A percentile compares a stretch with the other conserved stretches of the same genome.
These are phyloP conservation scores for Mystacornis crossleyi DNA, from an alignment of 2,113 vertebrate genomes.

Conservation along the genomic window DNA sequence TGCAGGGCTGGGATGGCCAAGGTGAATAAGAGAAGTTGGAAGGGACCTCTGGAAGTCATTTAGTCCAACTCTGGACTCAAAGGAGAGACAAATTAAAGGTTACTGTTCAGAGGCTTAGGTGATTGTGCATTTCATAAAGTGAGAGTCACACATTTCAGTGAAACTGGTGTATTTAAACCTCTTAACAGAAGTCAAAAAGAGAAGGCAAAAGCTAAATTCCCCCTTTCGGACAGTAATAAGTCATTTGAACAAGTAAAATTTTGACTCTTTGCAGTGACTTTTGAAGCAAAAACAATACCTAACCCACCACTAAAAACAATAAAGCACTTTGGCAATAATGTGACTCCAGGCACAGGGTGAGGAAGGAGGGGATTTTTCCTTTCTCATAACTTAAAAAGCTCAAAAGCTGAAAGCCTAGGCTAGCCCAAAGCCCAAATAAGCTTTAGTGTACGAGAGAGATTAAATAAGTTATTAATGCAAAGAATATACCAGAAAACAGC, in stretches of 20 bases:
- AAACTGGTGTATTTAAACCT: neutral
- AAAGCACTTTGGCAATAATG: neutral
- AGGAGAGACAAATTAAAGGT: neutral
- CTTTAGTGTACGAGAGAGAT: neutral
- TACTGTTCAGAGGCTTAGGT: neutral
- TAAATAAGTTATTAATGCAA: neutral
- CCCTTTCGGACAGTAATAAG: neutral
- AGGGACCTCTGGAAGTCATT: neutral
- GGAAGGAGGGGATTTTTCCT: rapidly evolving
- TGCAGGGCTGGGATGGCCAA: neutral
- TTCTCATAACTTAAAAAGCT: neutral
- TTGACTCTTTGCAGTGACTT: neutral
- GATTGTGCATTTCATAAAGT: neutral
- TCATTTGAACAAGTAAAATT: neutral
- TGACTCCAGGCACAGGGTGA: neutral
- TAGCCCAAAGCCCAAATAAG: neutral
- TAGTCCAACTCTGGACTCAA: neutral
- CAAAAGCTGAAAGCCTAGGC: neutral
- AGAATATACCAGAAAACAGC: neutral
- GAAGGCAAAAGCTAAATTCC: neutral
- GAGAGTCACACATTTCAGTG: neutral
- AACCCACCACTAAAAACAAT: neutral
- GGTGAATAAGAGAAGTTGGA: neutral
- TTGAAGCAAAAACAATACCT: neutral
- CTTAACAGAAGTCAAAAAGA: neutral